These are phyloP conservation scores for Ctena decussata DNA, from an alignment of 2,888 invertebrate genomes.

Conservation along the genomic window DNA sequence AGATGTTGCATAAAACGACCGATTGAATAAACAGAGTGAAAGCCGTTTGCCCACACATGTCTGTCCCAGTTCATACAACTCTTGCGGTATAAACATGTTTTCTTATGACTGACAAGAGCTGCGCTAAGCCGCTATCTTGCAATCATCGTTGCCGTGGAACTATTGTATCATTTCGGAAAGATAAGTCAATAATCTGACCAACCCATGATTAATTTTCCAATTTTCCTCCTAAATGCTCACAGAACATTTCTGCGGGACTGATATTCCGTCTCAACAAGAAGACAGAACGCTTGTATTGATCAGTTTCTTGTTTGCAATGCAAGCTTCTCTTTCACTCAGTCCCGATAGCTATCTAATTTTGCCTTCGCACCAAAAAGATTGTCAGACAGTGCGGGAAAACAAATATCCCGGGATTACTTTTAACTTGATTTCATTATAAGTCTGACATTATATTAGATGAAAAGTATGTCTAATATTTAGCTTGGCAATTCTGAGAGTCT, in stretches of 20 bases:
- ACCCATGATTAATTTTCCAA: conserved; percentile 65
- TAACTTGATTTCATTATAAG: conserved; percentile 51
- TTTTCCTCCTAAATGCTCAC: conserved; percentile 50
- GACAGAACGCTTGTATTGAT: conserved; percentile 63
- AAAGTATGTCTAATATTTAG: conserved; percentile 35
- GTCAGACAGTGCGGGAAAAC: conserved; percentile 44
- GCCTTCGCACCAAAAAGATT: conserved; percentile 43
- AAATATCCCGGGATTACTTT: conserved; percentile 29
- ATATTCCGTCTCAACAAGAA: conserved; percentile 56
- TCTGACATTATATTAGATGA: conserved; percentile 49
- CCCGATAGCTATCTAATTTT: conserved; percentile 59
- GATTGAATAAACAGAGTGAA: no score
- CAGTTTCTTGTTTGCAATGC: conserved; percentile 26
- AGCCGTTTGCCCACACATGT: no score
- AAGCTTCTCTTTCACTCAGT: conserved; percentile 46
- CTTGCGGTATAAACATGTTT: not conserved
- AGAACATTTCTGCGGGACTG: conserved; percentile 51
- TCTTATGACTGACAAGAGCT: not conserved
- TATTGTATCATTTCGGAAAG: conserved; percentile 10
- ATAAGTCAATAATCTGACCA: conserved; percentile 61
- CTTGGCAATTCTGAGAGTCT: conserved; percentile 13
- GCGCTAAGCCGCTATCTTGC: not conserved
- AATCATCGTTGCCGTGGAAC: not conserved
- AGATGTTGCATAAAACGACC: no score
- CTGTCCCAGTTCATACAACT: not conserved